Conservation (phyloP, 2,888 invertebrate species). For the Zygothrica quintamaculata region DNA sequence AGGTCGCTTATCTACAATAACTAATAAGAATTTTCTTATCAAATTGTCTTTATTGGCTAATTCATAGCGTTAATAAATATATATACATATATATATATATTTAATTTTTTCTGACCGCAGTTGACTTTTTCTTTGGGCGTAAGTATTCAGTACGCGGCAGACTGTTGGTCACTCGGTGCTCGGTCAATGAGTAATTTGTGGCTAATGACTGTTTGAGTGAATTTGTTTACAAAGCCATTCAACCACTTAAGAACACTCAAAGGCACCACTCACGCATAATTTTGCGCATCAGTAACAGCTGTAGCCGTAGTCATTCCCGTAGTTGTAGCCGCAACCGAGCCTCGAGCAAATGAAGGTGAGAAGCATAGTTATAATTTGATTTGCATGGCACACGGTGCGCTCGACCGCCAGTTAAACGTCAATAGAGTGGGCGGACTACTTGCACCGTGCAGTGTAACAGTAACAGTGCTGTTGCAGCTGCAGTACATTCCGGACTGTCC, state of each 20-base stretch:
- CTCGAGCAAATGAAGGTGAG: slow-evolving; percentile 12
- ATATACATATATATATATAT: too few relatives aligned
- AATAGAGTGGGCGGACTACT: neutral
- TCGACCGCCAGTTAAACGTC: neutral
- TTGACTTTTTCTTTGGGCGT: slow-evolving; percentile 25
- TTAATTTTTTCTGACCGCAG: slow-evolving; percentile 28
- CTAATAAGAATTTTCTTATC: too few relatives aligned
- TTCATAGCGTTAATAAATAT: too few relatives aligned
- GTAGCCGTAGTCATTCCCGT: neutral
- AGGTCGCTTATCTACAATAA: too few relatives aligned
- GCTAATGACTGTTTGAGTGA: neutral
- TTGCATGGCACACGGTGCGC: slow-evolving; percentile 45
- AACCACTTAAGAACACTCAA: slow-evolving; percentile 27
- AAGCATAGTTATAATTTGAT: slow-evolving; percentile 59
- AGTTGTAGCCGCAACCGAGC: slow-evolving; percentile 18
- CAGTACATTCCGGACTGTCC: neutral
- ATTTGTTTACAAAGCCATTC: slow-evolving; percentile 17
- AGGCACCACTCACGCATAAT: slow-evolving; percentile 27
- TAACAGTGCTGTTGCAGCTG: neutral
- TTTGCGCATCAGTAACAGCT: slow-evolving; percentile 21
- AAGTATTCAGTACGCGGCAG: slow-evolving; percentile 19
- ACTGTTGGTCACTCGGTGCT: slow-evolving; percentile 11
- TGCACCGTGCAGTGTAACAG: too few relatives aligned
- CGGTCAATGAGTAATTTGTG: neutral
- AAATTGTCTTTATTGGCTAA: too few relatives aligned